Evolutionary conservation across 2,888 invertebrate species (phyloP).

Genomic region (Nysson spinosus): DNA sequence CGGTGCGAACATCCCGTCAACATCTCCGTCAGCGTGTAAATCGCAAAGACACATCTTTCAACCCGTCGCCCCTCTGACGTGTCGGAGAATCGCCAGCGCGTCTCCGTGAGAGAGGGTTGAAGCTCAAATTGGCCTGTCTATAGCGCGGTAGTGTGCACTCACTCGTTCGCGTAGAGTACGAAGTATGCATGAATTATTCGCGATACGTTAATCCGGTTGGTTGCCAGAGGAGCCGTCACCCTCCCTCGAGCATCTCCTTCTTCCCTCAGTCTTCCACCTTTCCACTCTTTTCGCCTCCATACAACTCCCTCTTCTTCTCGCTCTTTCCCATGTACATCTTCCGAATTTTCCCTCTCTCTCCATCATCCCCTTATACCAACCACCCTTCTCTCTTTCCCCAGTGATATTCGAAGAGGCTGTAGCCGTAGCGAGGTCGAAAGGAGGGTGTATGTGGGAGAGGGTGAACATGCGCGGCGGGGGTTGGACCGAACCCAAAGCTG

Average conservation of each 20-base stretch:
- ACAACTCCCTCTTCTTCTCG: background rate
- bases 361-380: too few relatives aligned
- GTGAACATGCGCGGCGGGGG: slow-evolving; percentile 34
- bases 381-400: background rate
- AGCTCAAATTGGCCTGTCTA: slow-evolving; percentile 36
- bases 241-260: slow-evolving; percentile 9
- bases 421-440: slow-evolving; percentile 34
- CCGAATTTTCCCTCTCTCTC: too few relatives aligned
- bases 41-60: background rate
- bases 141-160: slow-evolving; percentile 3
- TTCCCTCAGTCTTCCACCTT: background rate
- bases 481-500: slow-evolving; percentile 43
- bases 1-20: slow-evolving; percentile 5
- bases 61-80: background rate
- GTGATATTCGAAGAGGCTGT: slow-evolving; percentile 1
- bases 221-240: slow-evolving; percentile 55
- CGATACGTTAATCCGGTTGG: slow-evolving; percentile 69
- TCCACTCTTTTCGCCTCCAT: slow-evolving; percentile 1
- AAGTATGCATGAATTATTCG: slow-evolving; percentile 65
- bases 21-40: background rate
- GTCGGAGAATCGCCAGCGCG: slow-evolving; percentile 1
- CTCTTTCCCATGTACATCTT: slow-evolving; percentile 7
- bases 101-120: background rate
- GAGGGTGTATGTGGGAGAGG: slow-evolving; percentile 43
- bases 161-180: slow-evolving; percentile 22